phyloP scores from a whole-genome alignment of 2,113 vertebrate species.

The Microcebus jonahi region DNA sequence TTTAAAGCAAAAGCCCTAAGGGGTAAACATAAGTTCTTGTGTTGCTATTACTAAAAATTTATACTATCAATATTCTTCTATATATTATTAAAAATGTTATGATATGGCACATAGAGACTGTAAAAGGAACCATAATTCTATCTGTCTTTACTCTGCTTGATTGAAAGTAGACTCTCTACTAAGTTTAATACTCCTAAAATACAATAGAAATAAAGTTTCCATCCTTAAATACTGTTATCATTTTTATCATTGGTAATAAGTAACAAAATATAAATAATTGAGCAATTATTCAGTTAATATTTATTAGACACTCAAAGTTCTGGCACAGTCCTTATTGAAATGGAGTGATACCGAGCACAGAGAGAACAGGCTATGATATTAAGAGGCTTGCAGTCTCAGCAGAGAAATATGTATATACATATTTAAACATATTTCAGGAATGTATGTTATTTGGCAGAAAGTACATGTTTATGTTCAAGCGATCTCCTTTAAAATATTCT shows the following conservation, averaged over 20 bases:
- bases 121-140: not conserved
- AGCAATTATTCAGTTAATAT: slow-evolving; percentile 15
- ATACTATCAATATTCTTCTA: not conserved
- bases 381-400: not conserved
- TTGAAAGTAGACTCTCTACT: not conserved
- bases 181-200: slow-evolving; percentile 28
- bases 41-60: slow-evolving; percentile 11
- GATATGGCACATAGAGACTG: not conserved
- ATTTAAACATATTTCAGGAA: not conserved
- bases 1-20: not conserved
- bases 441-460: not conserved
- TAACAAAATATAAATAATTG: slow-evolving; percentile 34
- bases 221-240: not conserved
- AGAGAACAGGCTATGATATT: not conserved
- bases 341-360: not conserved
- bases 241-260: slow-evolving; percentile 26
- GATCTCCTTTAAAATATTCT: slow-evolving; percentile 10
- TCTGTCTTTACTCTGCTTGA: not conserved
- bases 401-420: not conserved
- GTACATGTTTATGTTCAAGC: not conserved
- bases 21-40: not conserved
- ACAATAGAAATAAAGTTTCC: slow-evolving; percentile 12
- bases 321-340: not conserved
- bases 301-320: not conserved
- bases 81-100: not conserved